These are phyloP conservation scores for Semicossyphus pulcher DNA, from an alignment of 2,113 vertebrate species.

Conservation along the genomic window DNA sequence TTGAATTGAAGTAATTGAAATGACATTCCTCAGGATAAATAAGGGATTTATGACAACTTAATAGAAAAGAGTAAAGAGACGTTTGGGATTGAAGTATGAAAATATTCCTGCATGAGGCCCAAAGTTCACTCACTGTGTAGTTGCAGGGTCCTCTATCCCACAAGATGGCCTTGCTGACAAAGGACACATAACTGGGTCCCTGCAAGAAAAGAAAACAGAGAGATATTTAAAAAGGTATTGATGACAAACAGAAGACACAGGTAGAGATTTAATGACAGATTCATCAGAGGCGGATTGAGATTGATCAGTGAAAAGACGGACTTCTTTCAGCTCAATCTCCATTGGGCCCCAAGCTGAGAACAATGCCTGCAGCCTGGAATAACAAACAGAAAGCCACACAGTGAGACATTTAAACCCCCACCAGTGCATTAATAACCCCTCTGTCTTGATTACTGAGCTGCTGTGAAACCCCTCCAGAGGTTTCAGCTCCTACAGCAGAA, in stretches of 20 bases:
- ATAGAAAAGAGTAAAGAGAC: too few relatives aligned
- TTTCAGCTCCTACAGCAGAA: constrained; percentile 23
- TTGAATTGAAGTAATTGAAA: too few relatives aligned
- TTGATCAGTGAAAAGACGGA: constrained; percentile 21
- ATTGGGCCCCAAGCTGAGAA: constrained; percentile 15
- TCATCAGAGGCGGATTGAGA: constrained; percentile 19
- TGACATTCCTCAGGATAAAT: too few relatives aligned
- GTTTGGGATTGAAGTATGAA: background rate
- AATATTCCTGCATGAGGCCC: background rate
- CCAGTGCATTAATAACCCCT: constrained; percentile 65
- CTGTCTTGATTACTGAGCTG: constrained; percentile 64
- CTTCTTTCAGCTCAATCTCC: constrained; percentile 33
- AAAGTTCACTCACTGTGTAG: constrained; percentile 29
- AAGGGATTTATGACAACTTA: too few relatives aligned
- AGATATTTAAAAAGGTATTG: background rate
- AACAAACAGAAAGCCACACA: constrained; percentile 48
- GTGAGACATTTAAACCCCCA: constrained; percentile 42
- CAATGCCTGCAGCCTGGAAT: constrained; percentile 46
- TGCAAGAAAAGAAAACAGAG: constrained; percentile 55
- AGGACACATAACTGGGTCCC: constrained; percentile 72
- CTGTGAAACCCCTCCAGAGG: constrained; percentile 36
- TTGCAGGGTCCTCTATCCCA: constrained; percentile 71
- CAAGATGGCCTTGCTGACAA: constrained; percentile 73
- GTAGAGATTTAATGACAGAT: constrained; percentile 8
- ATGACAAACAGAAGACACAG: background rate